Percentiles rank a stretch among this genome's conserved stretches.
Evolutionary conservation across 2,797 vertebrate genomes (phyloP).

Genomic region (Pelodytes ibericus): DNA sequence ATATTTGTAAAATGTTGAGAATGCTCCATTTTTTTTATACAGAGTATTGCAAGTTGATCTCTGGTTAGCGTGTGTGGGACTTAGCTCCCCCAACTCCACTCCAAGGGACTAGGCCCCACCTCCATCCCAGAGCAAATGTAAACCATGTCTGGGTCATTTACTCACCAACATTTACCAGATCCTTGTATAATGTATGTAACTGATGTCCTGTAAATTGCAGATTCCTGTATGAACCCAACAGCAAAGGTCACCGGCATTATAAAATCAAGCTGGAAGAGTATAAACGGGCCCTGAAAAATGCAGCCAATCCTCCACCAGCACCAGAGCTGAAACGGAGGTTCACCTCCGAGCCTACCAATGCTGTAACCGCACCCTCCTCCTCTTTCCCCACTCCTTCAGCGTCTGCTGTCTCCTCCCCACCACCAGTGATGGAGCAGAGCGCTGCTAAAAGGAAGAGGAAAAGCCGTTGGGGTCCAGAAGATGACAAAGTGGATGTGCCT

Average conservation of each 20-base stretch:
- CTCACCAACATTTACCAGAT: too few species aligned
- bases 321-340: constrained; percentile 59
- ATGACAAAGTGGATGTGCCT: constrained; percentile 90
- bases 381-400: not conserved
- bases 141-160: too few species aligned
- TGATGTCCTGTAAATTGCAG: constrained; percentile 68
- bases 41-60: too few species aligned
- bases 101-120: too few species aligned
- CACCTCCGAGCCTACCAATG: constrained; percentile 56
- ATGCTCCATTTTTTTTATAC: too few species aligned
- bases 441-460: constrained; percentile 88
- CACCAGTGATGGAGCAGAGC: constrained; percentile 37
- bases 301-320: constrained; percentile 47
- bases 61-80: too few species aligned
- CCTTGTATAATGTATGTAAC: too few species aligned
- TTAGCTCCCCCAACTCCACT: too few species aligned
- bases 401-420: constrained; percentile 27
- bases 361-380: constrained; percentile 31
- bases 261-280: constrained; percentile 86
- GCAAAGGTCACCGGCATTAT: constrained; percentile 84
- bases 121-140: too few species aligned
- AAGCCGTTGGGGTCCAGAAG: constrained; percentile 94
- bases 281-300: constrained; percentile 66
- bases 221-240: constrained; percentile 89
- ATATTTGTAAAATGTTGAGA: too few species aligned